Evolutionary conservation across 2,797 vertebrate species (phyloP).

Genomic region (Danio choprae): DNA sequence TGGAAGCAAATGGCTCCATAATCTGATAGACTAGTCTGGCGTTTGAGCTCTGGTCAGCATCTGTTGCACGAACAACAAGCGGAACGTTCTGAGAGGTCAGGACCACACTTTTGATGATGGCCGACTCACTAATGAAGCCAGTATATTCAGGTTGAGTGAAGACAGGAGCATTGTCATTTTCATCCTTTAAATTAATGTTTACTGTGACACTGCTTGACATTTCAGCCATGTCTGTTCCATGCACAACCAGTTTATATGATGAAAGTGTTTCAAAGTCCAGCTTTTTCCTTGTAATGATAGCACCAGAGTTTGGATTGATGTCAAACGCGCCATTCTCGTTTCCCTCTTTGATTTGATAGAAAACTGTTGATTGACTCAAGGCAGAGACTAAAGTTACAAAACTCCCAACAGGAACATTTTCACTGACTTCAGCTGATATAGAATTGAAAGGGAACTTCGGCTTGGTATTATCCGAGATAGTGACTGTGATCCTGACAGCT

Average conservation of each 20-base stretch:
- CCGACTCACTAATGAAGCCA: constrained; percentile 83
- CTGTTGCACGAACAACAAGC: constrained; percentile 81
- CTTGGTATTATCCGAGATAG: constrained; percentile 81
- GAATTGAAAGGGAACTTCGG: constrained; percentile 82
- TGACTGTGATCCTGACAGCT: constrained; percentile 78
- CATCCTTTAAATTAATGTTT: constrained; percentile 79
- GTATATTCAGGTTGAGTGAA: constrained; percentile 79
- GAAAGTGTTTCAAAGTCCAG: constrained; percentile 83
- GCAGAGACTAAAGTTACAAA: constrained; percentile 81
- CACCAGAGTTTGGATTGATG: constrained; percentile 85
- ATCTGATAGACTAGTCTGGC: constrained; percentile 86
- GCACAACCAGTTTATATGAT: constrained; percentile 76
- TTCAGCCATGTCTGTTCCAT: constrained; percentile 87
- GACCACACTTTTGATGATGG: constrained; percentile 80
- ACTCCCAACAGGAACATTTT: constrained; percentile 75
- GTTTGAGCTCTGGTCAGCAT: constrained; percentile 82
- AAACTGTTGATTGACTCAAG: constrained; percentile 84
- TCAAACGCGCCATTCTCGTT: constrained; percentile 77
- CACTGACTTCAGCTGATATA: constrained; percentile 81
- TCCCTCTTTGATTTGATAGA: constrained; percentile 85
- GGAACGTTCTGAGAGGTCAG: constrained; percentile 79
- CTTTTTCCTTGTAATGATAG: constrained; percentile 79
- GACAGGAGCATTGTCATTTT: constrained; percentile 84
- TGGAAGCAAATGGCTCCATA: constrained; percentile 80
- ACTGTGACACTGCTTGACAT: constrained; percentile 78